Base-by-base conservation (phyloP, 2,888 invertebrate genomes). In the Spodoptera exigua region DNA sequence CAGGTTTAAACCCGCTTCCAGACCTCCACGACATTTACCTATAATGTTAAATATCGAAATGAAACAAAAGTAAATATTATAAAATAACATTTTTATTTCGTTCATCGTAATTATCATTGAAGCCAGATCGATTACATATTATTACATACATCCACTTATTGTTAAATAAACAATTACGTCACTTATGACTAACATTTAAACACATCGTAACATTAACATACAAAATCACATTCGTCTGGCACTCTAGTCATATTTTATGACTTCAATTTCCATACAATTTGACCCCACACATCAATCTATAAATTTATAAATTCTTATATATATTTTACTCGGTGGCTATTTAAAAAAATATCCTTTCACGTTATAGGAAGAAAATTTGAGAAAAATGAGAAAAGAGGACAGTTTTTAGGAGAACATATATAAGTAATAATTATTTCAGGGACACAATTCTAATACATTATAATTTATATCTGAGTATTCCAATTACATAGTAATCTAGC, bases 11-110 rank as follows among this genome's bases (percentile, higher is more conserved):
- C n/a, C n/a, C n/a, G n/a, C n/a, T n/a, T n/a, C n/a, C n/a, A n/a
- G n/a, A n/a, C n/a, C n/a, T n/a, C n/a, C n/a, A n/a, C n/a, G n/a
- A n/a, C n/a, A n/a, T n/a, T n/a, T n/a, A n/a, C n/a, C n/a, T n/a
- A n/a, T n/a, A n/a, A n/a, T n/a, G n/a, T n/a, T n/a, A n/a, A 21
- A 18, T 18, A 21, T 21, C 9, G 7, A 18, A 76, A 74, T 65
- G 40, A 77, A 66, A 74, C 59, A 87, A 84, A 83, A 55, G 35
- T 41, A 3, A 45, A 40, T 88, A 91, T 83, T 91, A 86, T 91
- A 93, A 93, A 93, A 93, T 93, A 93, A 92, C 91, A 84, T 89
- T 90, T 82, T 90, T 89, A 89, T 89, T 90, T 89, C 83, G 81
- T 89, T 86, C 85, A 83, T 87, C 84, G 84, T 85, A 86, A 76